Percentiles rank a stretch among this genome's conserved stretches.
phyloP scores from a whole-genome alignment of 2,113 vertebrate species.

The Ceyx margarethae region DNA sequence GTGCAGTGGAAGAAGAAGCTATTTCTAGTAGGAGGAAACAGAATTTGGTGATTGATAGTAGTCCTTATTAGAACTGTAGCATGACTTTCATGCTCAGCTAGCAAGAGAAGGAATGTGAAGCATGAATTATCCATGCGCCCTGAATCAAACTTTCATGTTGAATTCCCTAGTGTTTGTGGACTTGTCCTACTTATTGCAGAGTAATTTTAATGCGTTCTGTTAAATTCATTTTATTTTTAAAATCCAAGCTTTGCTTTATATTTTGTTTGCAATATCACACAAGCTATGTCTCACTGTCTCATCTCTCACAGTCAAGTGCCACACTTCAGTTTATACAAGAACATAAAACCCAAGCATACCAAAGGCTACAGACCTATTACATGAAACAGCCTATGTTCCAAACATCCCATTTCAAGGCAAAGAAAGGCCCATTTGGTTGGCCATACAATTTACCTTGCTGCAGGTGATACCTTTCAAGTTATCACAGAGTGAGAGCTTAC shows the following conservation, averaged over 20 bases:
- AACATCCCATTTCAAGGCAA: slow-evolving; percentile 43
- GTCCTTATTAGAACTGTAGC: slow-evolving; percentile 3
- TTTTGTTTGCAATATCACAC: neutral
- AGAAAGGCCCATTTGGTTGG: slow-evolving; percentile 31
- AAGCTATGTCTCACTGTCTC: neutral
- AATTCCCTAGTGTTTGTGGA: neutral
- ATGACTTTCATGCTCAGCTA: neutral
- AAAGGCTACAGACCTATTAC: neutral
- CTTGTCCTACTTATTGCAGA: slow-evolving; percentile 4
- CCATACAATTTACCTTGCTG: slow-evolving; percentile 27
- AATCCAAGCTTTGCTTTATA: neutral
- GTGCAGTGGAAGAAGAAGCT: neutral
- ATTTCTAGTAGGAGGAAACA: neutral
- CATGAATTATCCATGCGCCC: slow-evolving; percentile 17
- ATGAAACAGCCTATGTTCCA: neutral
- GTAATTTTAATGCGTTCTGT: neutral
- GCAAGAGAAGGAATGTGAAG: neutral
- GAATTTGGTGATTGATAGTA: neutral
- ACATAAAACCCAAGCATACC: neutral
- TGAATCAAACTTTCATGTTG: slow-evolving; percentile 27
- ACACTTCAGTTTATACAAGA: neutral
- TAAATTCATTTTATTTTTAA: neutral
- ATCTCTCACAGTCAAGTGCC: neutral
- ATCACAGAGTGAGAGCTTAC: neutral
- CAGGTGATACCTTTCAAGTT: slow-evolving; percentile 34